phyloP scores from a whole-genome alignment of 2,113 vertebrate genomes.

The Hippocampus barbouri region DNA sequence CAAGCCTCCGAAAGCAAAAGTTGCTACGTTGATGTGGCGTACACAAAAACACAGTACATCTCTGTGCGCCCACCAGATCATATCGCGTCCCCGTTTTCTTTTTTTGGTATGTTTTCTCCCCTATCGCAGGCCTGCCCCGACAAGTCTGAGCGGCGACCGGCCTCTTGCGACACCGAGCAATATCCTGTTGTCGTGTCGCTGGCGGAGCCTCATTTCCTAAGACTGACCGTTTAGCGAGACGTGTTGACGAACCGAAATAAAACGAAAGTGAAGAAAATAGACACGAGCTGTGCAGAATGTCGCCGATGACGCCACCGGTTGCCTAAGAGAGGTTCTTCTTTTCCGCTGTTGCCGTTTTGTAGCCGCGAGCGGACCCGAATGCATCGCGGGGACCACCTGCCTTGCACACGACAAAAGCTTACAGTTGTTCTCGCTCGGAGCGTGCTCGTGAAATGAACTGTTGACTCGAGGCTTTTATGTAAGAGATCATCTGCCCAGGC shows the following conservation, averaged over 20 bases:
- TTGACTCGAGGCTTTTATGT: neutral
- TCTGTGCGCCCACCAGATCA: constrained; percentile 45
- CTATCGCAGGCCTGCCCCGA: constrained; percentile 63
- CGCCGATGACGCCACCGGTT: neutral
- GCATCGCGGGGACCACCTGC: neutral
- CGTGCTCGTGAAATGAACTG: neutral
- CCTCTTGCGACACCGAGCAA: constrained; percentile 51
- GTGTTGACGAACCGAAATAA: neutral
- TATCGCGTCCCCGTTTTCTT: constrained; percentile 58
- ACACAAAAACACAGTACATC: constrained; percentile 48
- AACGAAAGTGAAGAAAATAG: neutral
- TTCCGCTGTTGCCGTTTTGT: neutral
- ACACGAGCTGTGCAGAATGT: neutral
- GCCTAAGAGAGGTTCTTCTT: neutral
- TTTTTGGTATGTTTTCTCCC: constrained; percentile 31
- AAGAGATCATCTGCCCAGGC: too few species aligned
- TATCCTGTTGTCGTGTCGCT: constrained; percentile 60
- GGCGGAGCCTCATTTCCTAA: constrained; percentile 3
- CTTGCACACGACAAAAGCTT: too few species aligned
- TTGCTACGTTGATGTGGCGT: constrained; percentile 48
- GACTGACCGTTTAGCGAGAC: neutral
- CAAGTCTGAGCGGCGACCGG: constrained; percentile 53
- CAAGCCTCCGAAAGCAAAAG: constrained; percentile 22
- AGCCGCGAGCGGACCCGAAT: neutral
- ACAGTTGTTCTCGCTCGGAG: too few species aligned